These are phyloP conservation scores for Lasioglossum morio DNA, from an alignment of 2,888 invertebrate species.

Conservation along the genomic window DNA sequence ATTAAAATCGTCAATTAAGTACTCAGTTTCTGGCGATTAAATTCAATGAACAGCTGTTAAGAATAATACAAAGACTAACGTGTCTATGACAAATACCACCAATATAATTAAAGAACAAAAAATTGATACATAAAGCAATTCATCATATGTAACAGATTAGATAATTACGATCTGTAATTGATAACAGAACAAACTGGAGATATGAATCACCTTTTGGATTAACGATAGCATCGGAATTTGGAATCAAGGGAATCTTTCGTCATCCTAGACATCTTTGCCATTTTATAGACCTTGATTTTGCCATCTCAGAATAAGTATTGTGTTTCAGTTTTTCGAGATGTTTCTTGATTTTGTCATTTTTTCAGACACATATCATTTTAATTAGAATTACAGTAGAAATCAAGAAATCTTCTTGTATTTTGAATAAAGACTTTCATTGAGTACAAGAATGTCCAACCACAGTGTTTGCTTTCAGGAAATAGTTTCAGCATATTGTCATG, in stretches of 20 bases:
- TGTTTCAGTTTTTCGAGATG: not conserved
- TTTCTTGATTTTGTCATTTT: not conserved
- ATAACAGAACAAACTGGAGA: no score
- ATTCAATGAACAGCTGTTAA: no score
- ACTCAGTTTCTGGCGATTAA: no score
- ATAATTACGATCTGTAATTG: no score
- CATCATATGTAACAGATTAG: no score
- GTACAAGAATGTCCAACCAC: not conserved
- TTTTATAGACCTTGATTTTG: not conserved
- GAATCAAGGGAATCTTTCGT: not conserved
- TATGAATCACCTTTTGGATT: no score
- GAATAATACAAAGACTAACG: no score
- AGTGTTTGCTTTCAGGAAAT: not conserved
- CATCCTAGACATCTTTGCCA: not conserved
- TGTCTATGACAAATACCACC: no score
- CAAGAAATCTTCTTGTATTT: not conserved
- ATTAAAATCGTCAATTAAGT: no score
- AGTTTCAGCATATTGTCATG: not conserved
- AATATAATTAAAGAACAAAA: no score
- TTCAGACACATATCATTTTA: not conserved
- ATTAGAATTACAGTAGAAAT: not conserved
- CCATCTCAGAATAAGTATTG: not conserved
- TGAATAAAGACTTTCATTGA: not conserved
- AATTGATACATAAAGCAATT: no score
- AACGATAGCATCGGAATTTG: constrained; percentile 51